phyloP scores from a whole-genome alignment of 2,113 vertebrate species.

The Istiophorus platypterus region DNA sequence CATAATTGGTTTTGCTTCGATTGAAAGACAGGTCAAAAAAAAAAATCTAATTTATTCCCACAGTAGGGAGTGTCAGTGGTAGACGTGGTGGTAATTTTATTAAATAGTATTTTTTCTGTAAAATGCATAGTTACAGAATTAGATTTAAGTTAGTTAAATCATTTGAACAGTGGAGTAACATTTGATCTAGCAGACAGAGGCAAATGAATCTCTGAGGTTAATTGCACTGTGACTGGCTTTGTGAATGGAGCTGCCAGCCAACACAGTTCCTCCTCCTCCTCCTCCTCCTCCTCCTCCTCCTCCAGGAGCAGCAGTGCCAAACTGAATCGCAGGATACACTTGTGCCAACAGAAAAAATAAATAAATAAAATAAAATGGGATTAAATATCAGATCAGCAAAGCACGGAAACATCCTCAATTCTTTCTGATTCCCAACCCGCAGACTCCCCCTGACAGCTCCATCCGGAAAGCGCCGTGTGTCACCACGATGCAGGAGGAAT shows the following conservation, averaged over 20 bases:
- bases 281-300: conserved; percentile 32
- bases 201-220: conserved; percentile 17
- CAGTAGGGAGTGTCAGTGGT: background rate
- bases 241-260: conserved; percentile 77
- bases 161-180: background rate
- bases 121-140: background rate
- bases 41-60: background rate
- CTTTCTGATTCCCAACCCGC: conserved; percentile 12
- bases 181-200: background rate
- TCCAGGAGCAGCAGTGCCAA: conserved; percentile 54
- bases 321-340: conserved; percentile 57
- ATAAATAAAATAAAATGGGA: no score
- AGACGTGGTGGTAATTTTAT: no score
- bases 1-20: background rate
- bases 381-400: conserved; percentile 28
- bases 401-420: conserved; percentile 19
- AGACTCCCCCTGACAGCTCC: background rate
- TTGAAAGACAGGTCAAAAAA: background rate
- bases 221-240: conserved; percentile 64
- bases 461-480: conserved; percentile 18
- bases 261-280: conserved; percentile 41
- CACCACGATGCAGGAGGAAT: conserved; percentile 52
- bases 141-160: background rate
- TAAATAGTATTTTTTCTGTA: no score
- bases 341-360: conserved; percentile 52